Evolutionary conservation across 2,888 invertebrate genomes (phyloP), one percentile per base, ranked within the genome.

Genomic region (Dynastes grantii): DNA sequence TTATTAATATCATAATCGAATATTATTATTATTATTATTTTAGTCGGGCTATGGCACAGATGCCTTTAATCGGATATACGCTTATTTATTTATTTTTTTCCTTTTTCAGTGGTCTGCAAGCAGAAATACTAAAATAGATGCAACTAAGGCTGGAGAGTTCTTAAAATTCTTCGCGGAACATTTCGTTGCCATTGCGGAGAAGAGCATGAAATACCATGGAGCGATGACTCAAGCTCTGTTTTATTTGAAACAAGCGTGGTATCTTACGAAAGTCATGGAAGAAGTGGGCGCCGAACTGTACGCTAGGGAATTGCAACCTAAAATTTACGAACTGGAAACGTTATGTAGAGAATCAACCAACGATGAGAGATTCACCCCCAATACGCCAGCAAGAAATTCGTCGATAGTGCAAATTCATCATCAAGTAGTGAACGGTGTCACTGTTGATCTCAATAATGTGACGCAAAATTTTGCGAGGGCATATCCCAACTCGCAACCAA

Each of bases 81-180:
- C 2, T 45, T 45, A 45, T 45, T 45, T 11, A 8, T 8, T 45
- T 77, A n/a, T 6, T 58, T 70, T 49, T 71, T 29, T 29, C 64
- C 32, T 5, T 4, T 75, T 73, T 27, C 65, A 78, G 78, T 65
- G 73, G 45, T 22, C 65, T 49, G 64, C 78, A 53, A 77, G 53
- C 8, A 58, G 75, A 55, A 53, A 64, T 13, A 49, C 76, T n/a
- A 70, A 73, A 51, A 53, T 64, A 5, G 78, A 79, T 70, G 58
- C 76, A 6, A 16, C n/a, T 68, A 81, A 79, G 76, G 55, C 67
- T 45, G 55, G 65, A n/a, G 13, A 61, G n/a, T 89, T 95, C 1
- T 87, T 95, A 0, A 92, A 93, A 85, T 92, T 94, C 84, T 94
- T 96, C 83, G 92, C 95, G 70, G 90, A 92, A 22, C 94, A 95